These are phyloP conservation scores for Spatulosminthurus flaviceps DNA, from an alignment of 2,888 invertebrate genomes.

Conservation along the genomic window DNA sequence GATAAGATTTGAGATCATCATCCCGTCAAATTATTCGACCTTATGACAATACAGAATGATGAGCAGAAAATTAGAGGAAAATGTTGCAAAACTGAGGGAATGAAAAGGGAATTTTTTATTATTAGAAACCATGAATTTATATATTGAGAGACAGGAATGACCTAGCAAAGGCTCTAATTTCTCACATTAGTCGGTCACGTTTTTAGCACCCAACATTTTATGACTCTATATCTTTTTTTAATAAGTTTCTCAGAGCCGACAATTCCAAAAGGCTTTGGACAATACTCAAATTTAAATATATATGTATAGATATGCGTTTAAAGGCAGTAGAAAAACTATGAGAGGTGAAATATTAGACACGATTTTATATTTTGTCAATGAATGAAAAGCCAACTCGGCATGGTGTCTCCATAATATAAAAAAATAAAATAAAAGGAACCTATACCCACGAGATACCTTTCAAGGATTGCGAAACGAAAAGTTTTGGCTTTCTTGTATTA, in stretches of 20 bases:
- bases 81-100: background rate
- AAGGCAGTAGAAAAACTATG: background rate
- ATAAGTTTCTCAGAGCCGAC: constrained; percentile 28
- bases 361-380: constrained; percentile 23
- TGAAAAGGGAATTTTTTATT: background rate
- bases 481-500: no score
- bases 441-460: no score
- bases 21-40: no score
- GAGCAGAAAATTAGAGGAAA: background rate
- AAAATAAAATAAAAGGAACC: no score
- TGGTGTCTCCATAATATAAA: no score
- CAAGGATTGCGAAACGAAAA: no score
- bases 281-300: background rate
- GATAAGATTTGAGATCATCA: no score
- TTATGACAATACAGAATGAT: no score
- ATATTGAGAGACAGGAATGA: background rate
- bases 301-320: no score
- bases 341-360: constrained; percentile 18
- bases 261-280: background rate
- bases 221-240: no score
- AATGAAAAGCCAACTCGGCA: background rate
- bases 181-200: constrained; percentile 34
- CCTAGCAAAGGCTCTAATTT: constrained; percentile 26
- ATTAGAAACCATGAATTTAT: constrained; percentile 12
- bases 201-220: constrained; percentile 35